Evolutionary conservation across 2,797 vertebrate species (phyloP), one percentile per base, ranked within the genome.

Genomic region (Pogoniulus pusillus): DNA sequence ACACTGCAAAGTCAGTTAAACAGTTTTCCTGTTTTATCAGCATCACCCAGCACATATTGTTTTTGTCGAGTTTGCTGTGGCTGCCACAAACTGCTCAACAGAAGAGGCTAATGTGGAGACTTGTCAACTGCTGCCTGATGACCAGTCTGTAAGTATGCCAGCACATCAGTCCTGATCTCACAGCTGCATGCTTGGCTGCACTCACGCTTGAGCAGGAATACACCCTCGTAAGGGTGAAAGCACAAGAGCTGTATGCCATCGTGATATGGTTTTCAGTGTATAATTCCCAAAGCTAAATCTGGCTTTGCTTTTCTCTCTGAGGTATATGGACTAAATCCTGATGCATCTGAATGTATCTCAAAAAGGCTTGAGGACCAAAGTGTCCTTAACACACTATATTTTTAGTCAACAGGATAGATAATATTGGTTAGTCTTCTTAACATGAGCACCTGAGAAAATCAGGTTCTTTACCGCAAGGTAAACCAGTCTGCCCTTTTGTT

Each of bases 21-120:
- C 66, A 37, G 75, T 82, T 37, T 89, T 85, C 65, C 57, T 93
- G 27, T 95, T 92, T 95, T 93, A 63, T 82, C 89, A 98, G 97
- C 17, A 57, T 77, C 0, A 74, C 24, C 93, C 97, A 72, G 26
- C 0, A 0, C 89, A 12, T 19, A 2, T 27, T 30, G 69, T 95
- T 63, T 19, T 2, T 6, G 90, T 94, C 24, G 98, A 98, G 90
- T 98, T 97, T 96, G 92, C 94, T 16, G 89, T 98, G 63, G 96
- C 78, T 82, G 96, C 95, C 93, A 97, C 96, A 0, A 97, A 97
- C 90, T 98, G 98, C 92, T 82, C 93, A 30, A 86, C 76, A 66
- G 24, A 72, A 88, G 92, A 93, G 7, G 96, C 90, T 32, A 69
- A 90, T 4, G 53, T 3, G 19, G 73, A 47, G 22, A 53, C 66